Evolutionary conservation across 1,140 invertebrate genomes (phyloP), one percentile per base, ranked within the genome.

Genomic region (Zaprionus gabonicus): DNA sequence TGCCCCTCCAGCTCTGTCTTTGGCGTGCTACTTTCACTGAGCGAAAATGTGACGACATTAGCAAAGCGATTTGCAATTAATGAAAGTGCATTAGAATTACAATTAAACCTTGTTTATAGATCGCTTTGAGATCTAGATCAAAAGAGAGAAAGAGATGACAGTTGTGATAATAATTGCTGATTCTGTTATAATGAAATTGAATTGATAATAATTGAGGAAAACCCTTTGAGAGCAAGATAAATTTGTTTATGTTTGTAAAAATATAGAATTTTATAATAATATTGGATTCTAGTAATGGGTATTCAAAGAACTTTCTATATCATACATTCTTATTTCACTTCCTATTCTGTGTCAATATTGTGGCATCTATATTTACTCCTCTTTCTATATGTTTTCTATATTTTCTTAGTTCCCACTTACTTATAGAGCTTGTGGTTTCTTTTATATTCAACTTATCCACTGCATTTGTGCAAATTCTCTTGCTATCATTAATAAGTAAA

Each of bases 11-110:
- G 2, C 38, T 6, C 15, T 13, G 15, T 4, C 38, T 41, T 34
- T 34, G 4, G n/a, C 46, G 20, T 36, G 58, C 68, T 44, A 65
- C 60, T 71, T 76, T 65, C 73, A 76, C 68, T 65, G 55, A 41
- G 53, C 72, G 73, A 57, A 64, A 46, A 66, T 60, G 41, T 41
- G 17, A 38, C 2, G 13, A 49, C 12, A 3, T 58, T 46, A 23
- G 55, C 53, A 5, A 51, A 51, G n/a, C n/a, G 46, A 51, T 12
- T 51, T 25, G 10, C 23, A 51, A 25, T 25, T 51, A 51, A 51
- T 10, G 46, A 13, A 20, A 51, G 20, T 51, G 20, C 41, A 51
- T 25, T 51, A 13, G 20, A 23, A 25, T 12, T 25, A 4, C 10
- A 49, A 49, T 49, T 49, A 23, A 2, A 20, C 1, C 44, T 49